Base-by-base conservation (phyloP, 2,888 invertebrate species). In the Cataglyphis altisquamis region DNA sequence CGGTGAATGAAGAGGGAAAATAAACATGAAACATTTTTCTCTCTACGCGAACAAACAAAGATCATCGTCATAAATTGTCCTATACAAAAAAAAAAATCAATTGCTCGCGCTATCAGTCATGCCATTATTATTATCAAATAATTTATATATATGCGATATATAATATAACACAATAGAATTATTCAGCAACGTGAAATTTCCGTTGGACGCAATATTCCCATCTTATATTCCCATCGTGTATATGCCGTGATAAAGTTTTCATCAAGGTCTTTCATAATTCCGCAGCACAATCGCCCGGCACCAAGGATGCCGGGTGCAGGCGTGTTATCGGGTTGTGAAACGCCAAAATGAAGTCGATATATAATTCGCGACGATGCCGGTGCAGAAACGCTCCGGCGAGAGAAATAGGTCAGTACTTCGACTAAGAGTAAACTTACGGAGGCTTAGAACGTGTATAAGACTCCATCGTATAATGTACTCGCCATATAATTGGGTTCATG, bases 321-420 rank as follows among this genome's bases (percentile, higher is more conserved):
- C 74, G 78, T 67, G 60, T 75, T 84, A 84, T 86, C 86, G 78
- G n/a, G 66, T 15, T 67, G 84, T 74, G 80, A 82, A 82, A 84
- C 72, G 63, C 68, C 48, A 21, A 52, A 75, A 73, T 73, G 75
- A 39, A 48, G 70, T n/a, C n/a, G 12, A 48, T 39, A 66, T 60
- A 64, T 55, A 63, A 48, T 75, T 75, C 55, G 75, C 52, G 64
- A 60, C 66, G 57, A 36, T 64, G 55, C 32, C 66, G 57, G 41
- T 64, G 55, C 32, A 52, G 66, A 75, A 67, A 45, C 32, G 57
- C 41, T 55, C 36, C 74, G 2, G 29, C 29, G 25, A 36, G 84
- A 55, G 62, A 82, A 84, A 63, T 82, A 63, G 84, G 82, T 84
- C 84, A 55, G 62, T 63, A 68, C 45, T n/a, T 82, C 12, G 62